phyloP scores from a whole-genome alignment of 2,113 vertebrate species.

The Oenanthe melanoleuca region DNA sequence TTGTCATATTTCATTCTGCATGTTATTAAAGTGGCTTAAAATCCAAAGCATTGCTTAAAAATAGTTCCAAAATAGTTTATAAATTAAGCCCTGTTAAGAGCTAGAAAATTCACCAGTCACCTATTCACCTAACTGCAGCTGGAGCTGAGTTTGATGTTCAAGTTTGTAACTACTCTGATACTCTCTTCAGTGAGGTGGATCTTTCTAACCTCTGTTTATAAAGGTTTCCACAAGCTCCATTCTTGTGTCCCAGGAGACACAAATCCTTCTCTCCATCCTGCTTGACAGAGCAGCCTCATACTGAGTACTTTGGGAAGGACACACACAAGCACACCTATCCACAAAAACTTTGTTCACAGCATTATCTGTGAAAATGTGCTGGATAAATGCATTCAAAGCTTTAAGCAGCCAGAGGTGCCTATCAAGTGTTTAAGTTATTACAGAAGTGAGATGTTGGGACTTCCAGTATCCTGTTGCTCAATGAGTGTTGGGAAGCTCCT shows the following conservation, averaged over 20 bases:
- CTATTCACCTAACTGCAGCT: not conserved
- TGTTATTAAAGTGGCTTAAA: not conserved
- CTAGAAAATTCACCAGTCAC: not conserved
- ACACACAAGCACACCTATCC: not conserved
- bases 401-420: not conserved
- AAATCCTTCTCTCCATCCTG: not conserved
- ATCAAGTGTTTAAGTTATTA: not conserved
- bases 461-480: not conserved
- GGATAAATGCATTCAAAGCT: not conserved
- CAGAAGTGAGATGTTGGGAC: not conserved
- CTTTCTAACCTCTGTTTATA: not conserved
- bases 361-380: not conserved
- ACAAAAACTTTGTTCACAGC: not conserved
- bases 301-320: not conserved
- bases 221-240: not conserved
- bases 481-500: not conserved
- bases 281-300: not conserved
- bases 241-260: not conserved
- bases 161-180: not conserved
- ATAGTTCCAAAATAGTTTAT: not conserved
- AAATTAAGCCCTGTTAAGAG: not conserved
- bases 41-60: not conserved
- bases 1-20: not conserved
- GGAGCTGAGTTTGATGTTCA: not conserved
- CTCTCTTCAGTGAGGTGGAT: not conserved